Evolutionary conservation across 1,140 invertebrate genomes (phyloP).

Genomic region (Drosophila tropicalis): DNA sequence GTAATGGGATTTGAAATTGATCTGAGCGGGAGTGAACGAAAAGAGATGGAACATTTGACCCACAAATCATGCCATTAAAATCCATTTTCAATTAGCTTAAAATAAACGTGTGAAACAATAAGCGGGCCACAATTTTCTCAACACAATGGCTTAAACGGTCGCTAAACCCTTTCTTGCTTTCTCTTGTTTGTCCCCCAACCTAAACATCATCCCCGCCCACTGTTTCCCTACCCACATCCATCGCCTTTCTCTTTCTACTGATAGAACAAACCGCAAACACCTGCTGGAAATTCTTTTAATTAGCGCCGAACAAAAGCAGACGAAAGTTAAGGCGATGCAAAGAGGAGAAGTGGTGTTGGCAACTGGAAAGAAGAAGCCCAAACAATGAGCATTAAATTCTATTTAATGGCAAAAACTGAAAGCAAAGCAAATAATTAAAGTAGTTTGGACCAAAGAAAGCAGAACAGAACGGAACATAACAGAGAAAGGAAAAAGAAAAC

Average conservation of each 20-base stretch:
- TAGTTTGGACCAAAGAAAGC: constrained; percentile 62
- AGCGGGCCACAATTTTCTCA: constrained; percentile 2
- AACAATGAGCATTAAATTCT: constrained; percentile 79
- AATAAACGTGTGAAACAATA: constrained; percentile 42
- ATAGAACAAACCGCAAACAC: constrained; percentile 64
- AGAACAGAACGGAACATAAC: constrained; percentile 19
- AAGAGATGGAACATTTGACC: constrained; percentile 18
- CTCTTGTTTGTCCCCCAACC: too few relatives aligned
- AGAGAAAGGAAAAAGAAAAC: constrained; percentile 42
- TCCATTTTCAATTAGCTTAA: constrained; percentile 65
- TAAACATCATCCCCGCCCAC: not conserved
- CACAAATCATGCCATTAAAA: constrained; percentile 51
- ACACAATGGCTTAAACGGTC: constrained; percentile 22
- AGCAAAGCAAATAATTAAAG: constrained; percentile 76
- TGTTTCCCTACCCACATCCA: not conserved
- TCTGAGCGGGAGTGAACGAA: constrained; percentile 32
- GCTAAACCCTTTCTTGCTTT: constrained; percentile 24
- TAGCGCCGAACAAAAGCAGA: constrained; percentile 68
- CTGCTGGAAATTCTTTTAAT: constrained; percentile 78
- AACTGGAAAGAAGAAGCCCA: constrained; percentile 38
- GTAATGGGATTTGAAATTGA: constrained; percentile 29
- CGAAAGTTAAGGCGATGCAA: constrained; percentile 40
- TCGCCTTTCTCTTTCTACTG: not conserved
- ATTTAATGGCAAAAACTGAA: constrained; percentile 73
- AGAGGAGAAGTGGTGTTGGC: constrained; percentile 15